Base-by-base conservation (phyloP, 2,797 vertebrate genomes). In the Parauchenoglanis punctatus region DNA sequence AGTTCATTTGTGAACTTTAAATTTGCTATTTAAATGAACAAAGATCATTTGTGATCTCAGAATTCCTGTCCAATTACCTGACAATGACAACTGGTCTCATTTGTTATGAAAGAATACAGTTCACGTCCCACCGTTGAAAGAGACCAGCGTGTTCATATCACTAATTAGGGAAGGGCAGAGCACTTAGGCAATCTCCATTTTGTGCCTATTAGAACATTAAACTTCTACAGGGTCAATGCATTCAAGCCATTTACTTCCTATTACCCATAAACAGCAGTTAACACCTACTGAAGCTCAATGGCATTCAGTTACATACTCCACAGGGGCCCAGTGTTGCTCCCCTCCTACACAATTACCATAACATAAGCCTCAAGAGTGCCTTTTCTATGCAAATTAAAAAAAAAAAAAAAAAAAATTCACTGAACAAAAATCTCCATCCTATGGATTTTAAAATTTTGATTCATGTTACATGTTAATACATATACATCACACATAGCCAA, bases 271-370 rank as follows among this genome's bases (percentile, higher is more conserved):
- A 81, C 76, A 87, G 83, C 88, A 85, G 80, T 90, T 91, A 88
- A 91, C 87, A 88, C 87, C 78, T 84, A 77, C 85, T 84, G 78
- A 86, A 78, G 63, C 61, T 54, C 73, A 72, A 88, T 49, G 84
- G 54, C 72, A 88, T 86, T 87, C 86, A 87, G 88, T 83, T 40
- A 72, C 78, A 84, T 85, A 40, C 77, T 84, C 83, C n/a, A 54
- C 40, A 61, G 81, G 85, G 85, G 83, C 87, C 86, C 46, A 67
- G 70, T 84, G 82, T 84, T 81, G 77, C 81, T 76, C n/a, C 83
- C 85, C 77, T 86, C 84, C 86, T 88, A 49, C 80, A 88, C 40
- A 88, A 89, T 90, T 88, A 90, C 86, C 90, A 90, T 91, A 88
- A 89, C 86, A 90, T 81, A 90, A 85, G 85, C 49, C 67, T n/a